Evolutionary conservation across 2,797 vertebrate genomes (phyloP).

Genomic region (Amblyraja radiata): DNA sequence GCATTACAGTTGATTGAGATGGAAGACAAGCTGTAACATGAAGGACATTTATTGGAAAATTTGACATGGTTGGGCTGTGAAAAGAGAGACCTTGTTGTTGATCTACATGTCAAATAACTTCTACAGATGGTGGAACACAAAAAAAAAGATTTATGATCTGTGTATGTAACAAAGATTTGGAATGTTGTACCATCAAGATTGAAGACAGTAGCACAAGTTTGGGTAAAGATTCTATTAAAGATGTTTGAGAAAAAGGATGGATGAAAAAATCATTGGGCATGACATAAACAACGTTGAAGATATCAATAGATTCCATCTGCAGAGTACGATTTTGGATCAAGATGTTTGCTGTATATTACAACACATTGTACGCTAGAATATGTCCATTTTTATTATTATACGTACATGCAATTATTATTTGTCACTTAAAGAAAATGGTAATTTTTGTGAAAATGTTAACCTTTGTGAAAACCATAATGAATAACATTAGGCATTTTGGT

Average conservation of each 20-base stretch:
- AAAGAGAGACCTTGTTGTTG: background rate
- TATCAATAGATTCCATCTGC: background rate
- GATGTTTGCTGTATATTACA: background rate
- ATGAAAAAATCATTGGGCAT: background rate
- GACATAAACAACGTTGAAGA: background rate
- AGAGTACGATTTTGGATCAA: background rate
- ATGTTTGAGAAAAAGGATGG: background rate
- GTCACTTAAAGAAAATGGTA: background rate
- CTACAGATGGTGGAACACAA: background rate
- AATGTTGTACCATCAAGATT: background rate
- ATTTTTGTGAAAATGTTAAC: background rate
- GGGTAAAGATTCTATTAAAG: background rate
- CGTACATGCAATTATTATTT: background rate
- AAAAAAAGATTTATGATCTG: background rate
- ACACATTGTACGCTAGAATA: background rate
- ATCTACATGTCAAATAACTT: background rate
- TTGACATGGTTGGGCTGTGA: too few relatives aligned
- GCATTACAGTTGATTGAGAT: background rate
- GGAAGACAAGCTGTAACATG: background rate
- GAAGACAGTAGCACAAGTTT: background rate
- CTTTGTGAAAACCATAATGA: background rate
- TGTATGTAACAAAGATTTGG: background rate
- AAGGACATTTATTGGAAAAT: background rate
- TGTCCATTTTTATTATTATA: background rate
- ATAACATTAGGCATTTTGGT: background rate